Conservation (phyloP, 2,113 vertebrate genomes). For the Athene cunicularia region DNA sequence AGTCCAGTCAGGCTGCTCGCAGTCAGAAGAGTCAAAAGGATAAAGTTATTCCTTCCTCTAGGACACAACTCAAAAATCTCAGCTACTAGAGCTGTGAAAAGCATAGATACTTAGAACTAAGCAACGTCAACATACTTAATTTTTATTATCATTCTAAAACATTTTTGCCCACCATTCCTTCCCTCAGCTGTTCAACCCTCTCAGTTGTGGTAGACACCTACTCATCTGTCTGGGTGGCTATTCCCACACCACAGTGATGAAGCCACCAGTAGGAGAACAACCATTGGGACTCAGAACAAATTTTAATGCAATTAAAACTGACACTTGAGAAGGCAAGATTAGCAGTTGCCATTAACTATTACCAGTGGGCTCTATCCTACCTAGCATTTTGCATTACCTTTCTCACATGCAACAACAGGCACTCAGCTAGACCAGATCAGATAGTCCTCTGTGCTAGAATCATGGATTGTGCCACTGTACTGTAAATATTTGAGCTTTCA, state of each 20-base stretch:
- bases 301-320: background rate
- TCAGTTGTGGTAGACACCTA: background rate
- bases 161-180: background rate
- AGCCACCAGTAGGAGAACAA: background rate
- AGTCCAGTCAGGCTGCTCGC: background rate
- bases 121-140: background rate
- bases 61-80: background rate
- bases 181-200: background rate
- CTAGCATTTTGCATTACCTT: background rate
- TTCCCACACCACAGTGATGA: background rate
- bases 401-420: background rate
- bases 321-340: background rate
- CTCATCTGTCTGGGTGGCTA: background rate
- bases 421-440: background rate
- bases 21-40: background rate
- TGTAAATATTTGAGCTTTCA: background rate
- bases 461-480: background rate
- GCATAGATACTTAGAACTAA: background rate
- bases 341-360: background rate
- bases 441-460: background rate
- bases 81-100: background rate
- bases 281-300: background rate
- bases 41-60: background rate
- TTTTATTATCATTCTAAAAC: background rate
- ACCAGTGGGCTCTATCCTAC: background rate